A percentile compares a stretch with the other conserved stretches of the same genome.
These are phyloP conservation scores for Xylocopa sonorina DNA, from an alignment of 1,140 invertebrate genomes.

Conservation along the genomic window DNA sequence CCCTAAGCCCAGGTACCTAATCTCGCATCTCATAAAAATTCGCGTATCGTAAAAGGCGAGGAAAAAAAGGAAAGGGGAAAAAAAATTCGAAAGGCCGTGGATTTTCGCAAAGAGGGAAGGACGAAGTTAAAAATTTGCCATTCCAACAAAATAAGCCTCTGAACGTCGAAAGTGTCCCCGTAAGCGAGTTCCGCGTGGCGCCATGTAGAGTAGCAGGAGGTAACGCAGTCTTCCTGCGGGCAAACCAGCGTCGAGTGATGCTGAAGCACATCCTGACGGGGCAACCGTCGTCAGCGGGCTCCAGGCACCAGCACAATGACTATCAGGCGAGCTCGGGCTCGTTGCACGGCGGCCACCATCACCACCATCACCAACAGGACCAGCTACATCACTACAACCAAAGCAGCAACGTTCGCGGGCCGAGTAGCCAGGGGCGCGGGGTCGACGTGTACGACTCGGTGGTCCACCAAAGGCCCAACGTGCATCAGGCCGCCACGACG, in stretches of 20 bases:
- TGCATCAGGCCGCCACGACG: constrained; percentile 67
- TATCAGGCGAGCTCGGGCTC: constrained; percentile 70
- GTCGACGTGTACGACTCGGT: constrained; percentile 77
- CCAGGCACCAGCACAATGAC: constrained; percentile 77
- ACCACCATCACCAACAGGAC: constrained; percentile 68
- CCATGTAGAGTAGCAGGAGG: constrained; percentile 57
- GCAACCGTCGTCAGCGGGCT: constrained; percentile 79
- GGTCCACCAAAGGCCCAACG: constrained; percentile 58
- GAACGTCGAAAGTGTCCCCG: neutral
- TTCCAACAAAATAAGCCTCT: neutral
- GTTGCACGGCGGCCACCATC: constrained; percentile 63
- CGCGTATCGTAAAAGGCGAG: neutral
- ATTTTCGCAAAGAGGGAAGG: neutral
- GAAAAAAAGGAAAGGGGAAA: neutral
- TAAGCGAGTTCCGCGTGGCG: constrained; percentile 2
- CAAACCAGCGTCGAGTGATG: constrained; percentile 77
- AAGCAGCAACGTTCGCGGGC: constrained; percentile 40
- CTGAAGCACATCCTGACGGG: constrained; percentile 82
- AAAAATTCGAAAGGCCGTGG: too few relatives aligned
- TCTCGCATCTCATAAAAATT: neutral
- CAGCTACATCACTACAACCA: constrained; percentile 64
- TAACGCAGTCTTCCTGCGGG: constrained; percentile 41
- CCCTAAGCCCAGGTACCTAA: constrained; percentile 69
- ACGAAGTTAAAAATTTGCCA: too few relatives aligned
- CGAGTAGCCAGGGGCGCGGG: constrained; percentile 51